Percentiles rank a stretch among this genome's conserved stretches.
These are phyloP conservation scores for Stichopus horrens DNA, from an alignment of 53 echinoderm and acorn worm species.

Conservation along the genomic window DNA sequence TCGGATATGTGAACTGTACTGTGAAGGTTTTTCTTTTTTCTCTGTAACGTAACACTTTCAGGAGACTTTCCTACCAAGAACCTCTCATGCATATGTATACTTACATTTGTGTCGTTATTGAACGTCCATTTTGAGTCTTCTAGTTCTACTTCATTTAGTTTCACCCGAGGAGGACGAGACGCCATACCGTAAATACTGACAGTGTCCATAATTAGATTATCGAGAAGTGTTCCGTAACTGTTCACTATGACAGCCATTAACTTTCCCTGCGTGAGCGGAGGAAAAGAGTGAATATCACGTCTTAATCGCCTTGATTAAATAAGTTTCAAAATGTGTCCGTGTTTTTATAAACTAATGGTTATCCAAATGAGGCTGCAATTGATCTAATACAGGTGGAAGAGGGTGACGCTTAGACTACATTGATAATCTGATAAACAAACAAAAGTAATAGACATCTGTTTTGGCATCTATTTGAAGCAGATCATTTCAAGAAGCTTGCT, in stretches of 20 bases:
- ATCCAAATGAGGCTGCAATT: too few relatives aligned
- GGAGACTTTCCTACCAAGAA: not conserved
- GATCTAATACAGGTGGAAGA: too few relatives aligned
- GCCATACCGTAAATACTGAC: conserved; percentile 59
- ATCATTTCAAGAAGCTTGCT: too few relatives aligned
- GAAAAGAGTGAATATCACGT: too few relatives aligned
- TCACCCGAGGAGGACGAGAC: conserved; percentile 23
- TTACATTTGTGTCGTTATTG: not conserved
- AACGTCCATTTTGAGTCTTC: not conserved
- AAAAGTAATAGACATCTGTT: too few relatives aligned
- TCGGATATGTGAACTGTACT: not conserved
- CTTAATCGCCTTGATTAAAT: too few relatives aligned
- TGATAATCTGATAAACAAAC: too few relatives aligned
- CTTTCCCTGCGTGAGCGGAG: conserved; percentile 28
- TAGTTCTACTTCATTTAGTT: conserved; percentile 8
- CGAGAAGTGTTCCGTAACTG: conserved; percentile 44
- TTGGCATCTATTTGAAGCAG: too few relatives aligned
- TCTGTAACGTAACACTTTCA: not conserved
- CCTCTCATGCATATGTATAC: not conserved
- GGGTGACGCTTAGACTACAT: too few relatives aligned
- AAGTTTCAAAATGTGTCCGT: too few relatives aligned
- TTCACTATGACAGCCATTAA: conserved; percentile 56
- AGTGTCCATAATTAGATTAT: conserved; percentile 58
- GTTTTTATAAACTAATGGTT: too few relatives aligned
- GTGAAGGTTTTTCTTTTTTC: not conserved